A percentile compares a stretch with the other conserved stretches of the same genome.
phyloP scores from a whole-genome alignment of 2,797 vertebrate genomes.

The Phoxinus dragarum region DNA sequence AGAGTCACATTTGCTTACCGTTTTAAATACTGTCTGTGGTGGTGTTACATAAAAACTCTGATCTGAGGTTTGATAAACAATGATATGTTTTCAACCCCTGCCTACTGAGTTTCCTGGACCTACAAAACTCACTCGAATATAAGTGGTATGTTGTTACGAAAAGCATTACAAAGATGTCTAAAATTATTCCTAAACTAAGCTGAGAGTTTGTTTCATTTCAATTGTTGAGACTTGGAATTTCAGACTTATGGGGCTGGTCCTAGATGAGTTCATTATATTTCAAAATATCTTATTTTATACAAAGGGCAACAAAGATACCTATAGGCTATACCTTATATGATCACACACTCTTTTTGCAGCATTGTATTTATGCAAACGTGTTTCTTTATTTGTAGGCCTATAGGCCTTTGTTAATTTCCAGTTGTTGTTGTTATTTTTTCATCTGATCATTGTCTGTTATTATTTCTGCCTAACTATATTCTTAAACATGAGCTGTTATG shows the following conservation, averaged over 20 bases:
- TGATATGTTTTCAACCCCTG: background rate
- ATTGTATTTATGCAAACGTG: background rate
- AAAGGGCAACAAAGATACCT: conserved; percentile 13
- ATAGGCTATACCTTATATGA: background rate
- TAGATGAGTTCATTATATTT: background rate
- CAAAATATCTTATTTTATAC: background rate
- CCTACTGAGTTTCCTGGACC: background rate
- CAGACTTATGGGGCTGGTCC: background rate
- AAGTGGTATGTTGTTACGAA: background rate
- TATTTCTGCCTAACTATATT: conserved; percentile 76
- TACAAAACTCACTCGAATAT: background rate
- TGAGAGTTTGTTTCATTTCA: conserved; percentile 8
- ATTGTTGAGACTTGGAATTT: background rate
- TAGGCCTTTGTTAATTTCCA: conserved; percentile 67
- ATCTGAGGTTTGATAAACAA: conserved; percentile 7
- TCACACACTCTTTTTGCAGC: background rate
- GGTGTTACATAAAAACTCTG: background rate
- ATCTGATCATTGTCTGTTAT: conserved; percentile 63
- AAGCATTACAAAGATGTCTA: background rate
- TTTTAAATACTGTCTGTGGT: background rate
- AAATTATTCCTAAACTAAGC: conserved; percentile 10
- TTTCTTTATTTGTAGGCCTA: conserved; percentile 54
- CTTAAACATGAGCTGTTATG: conserved; percentile 74
- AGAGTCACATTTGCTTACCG: background rate
- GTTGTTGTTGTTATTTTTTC: conserved; percentile 15